Evolutionary conservation across 1,140 invertebrate genomes (phyloP), one percentile per base, ranked within the genome.

Genomic region (Zaprionus tsacasi): DNA sequence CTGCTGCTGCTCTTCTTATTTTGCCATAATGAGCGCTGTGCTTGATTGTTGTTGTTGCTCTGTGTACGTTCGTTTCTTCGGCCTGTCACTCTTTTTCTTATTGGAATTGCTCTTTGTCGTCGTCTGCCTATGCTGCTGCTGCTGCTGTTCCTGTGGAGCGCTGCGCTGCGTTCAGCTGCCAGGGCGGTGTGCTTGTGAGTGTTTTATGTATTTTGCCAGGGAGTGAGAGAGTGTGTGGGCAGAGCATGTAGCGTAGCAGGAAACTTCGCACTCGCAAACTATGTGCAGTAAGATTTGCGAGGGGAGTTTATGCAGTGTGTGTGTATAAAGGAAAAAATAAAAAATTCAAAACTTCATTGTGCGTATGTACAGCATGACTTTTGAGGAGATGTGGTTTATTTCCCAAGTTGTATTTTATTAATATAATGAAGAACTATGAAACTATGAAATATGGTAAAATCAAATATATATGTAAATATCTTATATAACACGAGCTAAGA

Each of bases 101-200:
- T 78, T 76, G 67, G 71, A 66, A 75, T 75, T 70, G 56, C 60
- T 74, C 66, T 75, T 78, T 78, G 60, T 78, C 17, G 45, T 50
- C 45, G 15, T 5, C 38, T 40, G 38, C 38, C 38, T 40, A n/a
- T n/a, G 38, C 63, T 65, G 69, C 17, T 30, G 21, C 13, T 57
- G 54, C 25, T 68, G 15, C n/a, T 45, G 7, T 45, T 45, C 40
- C 40, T 45, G 40, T 13, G n/a, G n/a, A 8, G n/a, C 40, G n/a
- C 40, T 43, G n/a, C 40, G 7, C 40, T 43, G 59, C n/a, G n/a
- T 45, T 33, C 10, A 27, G 52, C 10, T 56, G 65, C 56, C 67
- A 68, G 65, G 70, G 70, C 70, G 64, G 59, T 55, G 54, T 43
- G 40, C 40, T 67, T 17, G 27, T 15, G 12, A 59, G 36, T 55